Evolutionary conservation across 2,113 vertebrate genomes (phyloP), one percentile per base, ranked within the genome.

Genomic region (Grammomys surdaster): DNA sequence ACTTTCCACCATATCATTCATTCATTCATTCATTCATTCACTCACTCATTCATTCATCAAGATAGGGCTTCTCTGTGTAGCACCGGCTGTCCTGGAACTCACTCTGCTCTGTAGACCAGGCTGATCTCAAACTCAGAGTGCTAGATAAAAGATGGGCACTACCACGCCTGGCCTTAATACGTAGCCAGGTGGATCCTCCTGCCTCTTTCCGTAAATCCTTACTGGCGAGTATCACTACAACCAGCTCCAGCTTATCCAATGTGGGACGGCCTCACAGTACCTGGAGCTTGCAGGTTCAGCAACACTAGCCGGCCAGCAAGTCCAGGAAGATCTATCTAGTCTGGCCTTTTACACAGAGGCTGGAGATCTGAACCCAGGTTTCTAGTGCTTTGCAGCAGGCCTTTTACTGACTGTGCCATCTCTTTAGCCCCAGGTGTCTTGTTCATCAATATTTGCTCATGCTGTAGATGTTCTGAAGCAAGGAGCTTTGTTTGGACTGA

Each of bases 401-500:
- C 24, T 24, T 11, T 88, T 26, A 0, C 1, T 24, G 46, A n/a
- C 19, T 3, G 20, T 2, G 22, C 19, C 33, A 26, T 16, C 43
- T 88, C 65, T 10, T 48, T 3, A 24, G 85, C 28, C 46, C 33
- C 12, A 26, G 89, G 13, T 70, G 24, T 28, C 1, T 56, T 40
- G 56, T 70, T 0, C 0, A n/a, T 91, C 40, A 7, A 24, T 89
- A 16, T 95, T 67, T 86, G 12, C 65, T 91, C 5, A 0, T 58
- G 40, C 56, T 17, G 84, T n/a, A 48, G 63, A 91, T 48, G 86
- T 81, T 95, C 73, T 81, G 70, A 86, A 65, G 54, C 60, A 82
- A 85, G 54, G 36, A 24, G 0, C 0, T 60, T 95, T 95, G 65
- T 89, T n/a, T 43, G 80, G 33, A 31, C 19, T 8, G 36, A 96